phyloP scores from a whole-genome alignment of 2,888 invertebrate genomes.

The Acleris sparsana region DNA sequence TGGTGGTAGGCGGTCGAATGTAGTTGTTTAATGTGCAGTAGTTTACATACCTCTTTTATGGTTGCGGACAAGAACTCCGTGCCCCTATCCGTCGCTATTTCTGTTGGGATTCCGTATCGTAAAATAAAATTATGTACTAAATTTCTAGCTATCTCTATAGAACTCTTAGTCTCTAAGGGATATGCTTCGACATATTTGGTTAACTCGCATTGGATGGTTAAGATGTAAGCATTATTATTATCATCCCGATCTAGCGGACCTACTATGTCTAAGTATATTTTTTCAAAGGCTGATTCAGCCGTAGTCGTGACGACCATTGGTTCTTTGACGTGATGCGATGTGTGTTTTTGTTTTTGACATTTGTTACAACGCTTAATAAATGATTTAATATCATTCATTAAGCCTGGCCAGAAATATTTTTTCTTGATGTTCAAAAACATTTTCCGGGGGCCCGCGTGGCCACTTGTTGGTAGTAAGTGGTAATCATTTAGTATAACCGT shows the following conservation, averaged over 20 bases:
- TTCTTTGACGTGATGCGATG: background rate
- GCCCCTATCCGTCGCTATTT: constrained; percentile 21
- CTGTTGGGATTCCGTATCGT: constrained; percentile 16
- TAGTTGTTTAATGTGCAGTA: constrained; percentile 36
- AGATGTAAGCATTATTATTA: constrained; percentile 1
- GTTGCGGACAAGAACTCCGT: constrained; percentile 18
- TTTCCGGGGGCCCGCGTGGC: constrained; percentile 16
- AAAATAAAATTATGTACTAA: constrained; percentile 27
- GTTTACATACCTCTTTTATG: constrained; percentile 37
- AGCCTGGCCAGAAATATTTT: constrained; percentile 19
- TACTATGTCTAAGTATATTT: constrained; percentile 4
- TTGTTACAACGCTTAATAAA: constrained; percentile 14
- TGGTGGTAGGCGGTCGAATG: constrained; percentile 38
- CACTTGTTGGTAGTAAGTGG: constrained; percentile 16
- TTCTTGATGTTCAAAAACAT: constrained; percentile 11
- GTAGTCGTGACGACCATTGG: constrained; percentile 10
- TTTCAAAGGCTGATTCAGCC: background rate
- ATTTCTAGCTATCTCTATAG: constrained; percentile 4
- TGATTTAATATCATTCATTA: constrained; percentile 9
- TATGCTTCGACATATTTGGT: constrained; percentile 20
- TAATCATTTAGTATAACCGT: constrained; percentile 4
- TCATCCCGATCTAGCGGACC: constrained; percentile 7
- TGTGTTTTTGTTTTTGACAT: constrained; percentile 8
- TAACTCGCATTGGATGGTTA: constrained; percentile 9
- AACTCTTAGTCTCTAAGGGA: constrained; percentile 15